Evolutionary conservation across 2,797 vertebrate genomes (phyloP).

Genomic region (Alfaro cultratus): DNA sequence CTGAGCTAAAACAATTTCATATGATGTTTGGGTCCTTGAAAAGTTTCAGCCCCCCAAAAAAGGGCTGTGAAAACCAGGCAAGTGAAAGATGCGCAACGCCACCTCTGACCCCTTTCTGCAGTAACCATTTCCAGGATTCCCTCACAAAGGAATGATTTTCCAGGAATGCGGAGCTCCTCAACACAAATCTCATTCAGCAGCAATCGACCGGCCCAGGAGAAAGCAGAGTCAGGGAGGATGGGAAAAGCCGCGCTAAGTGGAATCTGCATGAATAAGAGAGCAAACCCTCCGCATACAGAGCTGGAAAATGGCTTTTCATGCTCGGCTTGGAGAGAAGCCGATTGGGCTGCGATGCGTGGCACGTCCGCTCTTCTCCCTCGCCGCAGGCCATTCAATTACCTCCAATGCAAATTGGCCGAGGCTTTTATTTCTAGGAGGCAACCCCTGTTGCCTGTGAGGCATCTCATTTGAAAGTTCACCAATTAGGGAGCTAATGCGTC

Average conservation of each 20-base stretch:
- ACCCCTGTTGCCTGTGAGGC: constrained; percentile 72
- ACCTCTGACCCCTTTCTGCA: background rate
- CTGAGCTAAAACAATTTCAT: background rate
- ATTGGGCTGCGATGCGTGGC: constrained; percentile 61
- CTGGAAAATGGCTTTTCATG: constrained; percentile 67
- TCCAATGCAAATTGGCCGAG: constrained; percentile 75
- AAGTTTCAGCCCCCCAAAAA: background rate
- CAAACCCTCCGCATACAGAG: constrained; percentile 60
- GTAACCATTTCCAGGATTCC: background rate
- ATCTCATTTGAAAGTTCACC: constrained; percentile 74
- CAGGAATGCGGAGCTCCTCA: constrained; percentile 29
- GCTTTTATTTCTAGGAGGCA: constrained; percentile 77
- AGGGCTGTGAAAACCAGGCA: background rate
- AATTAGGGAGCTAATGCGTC: constrained; percentile 78
- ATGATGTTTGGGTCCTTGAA: background rate
- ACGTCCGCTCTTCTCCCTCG: constrained; percentile 49
- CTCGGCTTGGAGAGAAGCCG: constrained; percentile 62
- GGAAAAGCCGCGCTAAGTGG: constrained; percentile 58
- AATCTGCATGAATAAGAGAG: constrained; percentile 59
- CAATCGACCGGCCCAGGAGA: constrained; percentile 38
- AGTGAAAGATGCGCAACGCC: background rate
- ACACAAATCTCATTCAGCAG: constrained; percentile 43
- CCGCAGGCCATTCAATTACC: constrained; percentile 79
- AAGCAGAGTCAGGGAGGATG: constrained; percentile 50
- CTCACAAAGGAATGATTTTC: background rate